A percentile compares a stretch with the other conserved stretches of the same genome.
These are phyloP conservation scores for Gastrophryne carolinensis DNA, from an alignment of 2,797 vertebrate species.

Conservation along the genomic window DNA sequence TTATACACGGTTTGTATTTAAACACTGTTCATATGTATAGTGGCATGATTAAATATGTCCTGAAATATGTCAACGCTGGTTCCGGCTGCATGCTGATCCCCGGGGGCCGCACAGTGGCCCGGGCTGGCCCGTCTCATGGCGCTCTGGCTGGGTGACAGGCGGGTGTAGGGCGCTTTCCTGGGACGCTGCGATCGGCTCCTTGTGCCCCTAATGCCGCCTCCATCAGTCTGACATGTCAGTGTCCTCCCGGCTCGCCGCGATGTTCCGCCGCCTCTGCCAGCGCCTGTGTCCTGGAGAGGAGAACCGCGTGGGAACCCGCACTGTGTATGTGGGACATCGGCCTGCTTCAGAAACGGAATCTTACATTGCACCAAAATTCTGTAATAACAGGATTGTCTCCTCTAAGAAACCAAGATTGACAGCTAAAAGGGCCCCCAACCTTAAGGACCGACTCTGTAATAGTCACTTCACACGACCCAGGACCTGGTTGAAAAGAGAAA, in stretches of 20 bases:
- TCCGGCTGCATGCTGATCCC: background rate
- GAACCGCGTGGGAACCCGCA: constrained; percentile 86
- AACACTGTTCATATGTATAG: too few species aligned
- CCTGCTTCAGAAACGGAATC: constrained; percentile 72
- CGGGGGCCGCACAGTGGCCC: background rate
- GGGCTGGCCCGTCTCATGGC: background rate
- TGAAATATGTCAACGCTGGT: too few species aligned
- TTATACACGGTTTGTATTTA: too few species aligned
- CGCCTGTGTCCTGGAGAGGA: constrained; percentile 75
- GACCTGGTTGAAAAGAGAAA: too few species aligned
- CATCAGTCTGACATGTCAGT: background rate
- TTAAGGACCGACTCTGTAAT: too few species aligned
- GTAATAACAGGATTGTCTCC: constrained; percentile 94
- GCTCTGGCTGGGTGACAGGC: background rate
- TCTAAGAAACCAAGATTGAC: too few species aligned
- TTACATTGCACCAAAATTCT: constrained; percentile 87
- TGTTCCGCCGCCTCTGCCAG: constrained; percentile 8
- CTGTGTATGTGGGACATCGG: constrained; percentile 83
- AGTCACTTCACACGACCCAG: too few species aligned
- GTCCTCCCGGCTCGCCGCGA: background rate
- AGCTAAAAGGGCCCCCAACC: too few species aligned
- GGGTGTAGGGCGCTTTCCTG: background rate
- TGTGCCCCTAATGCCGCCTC: background rate
- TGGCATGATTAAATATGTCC: too few species aligned
- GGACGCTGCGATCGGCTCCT: background rate